Evolutionary conservation across 2,797 vertebrate species (phyloP), one percentile per base, ranked within the genome.

Genomic region (Pelochelys cantorii): DNA sequence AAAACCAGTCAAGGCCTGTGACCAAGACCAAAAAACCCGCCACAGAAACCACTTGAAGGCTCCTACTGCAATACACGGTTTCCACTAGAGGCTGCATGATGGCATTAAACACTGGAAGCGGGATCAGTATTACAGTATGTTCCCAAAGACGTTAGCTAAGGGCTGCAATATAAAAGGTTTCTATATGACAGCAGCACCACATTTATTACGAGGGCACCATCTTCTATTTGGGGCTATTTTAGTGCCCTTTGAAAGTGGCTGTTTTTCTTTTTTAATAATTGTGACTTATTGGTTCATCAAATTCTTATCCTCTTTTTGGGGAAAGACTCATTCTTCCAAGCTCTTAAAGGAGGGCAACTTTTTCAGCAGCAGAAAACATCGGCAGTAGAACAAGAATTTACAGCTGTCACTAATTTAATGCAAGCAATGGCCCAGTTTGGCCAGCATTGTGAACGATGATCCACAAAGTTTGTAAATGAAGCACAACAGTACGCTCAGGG

Each of bases 201-300:
- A 93, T 85, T 95, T 94, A 82, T 96, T 94, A 89, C 78, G 87
- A 94, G 79, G 56, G 80, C 53, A 80, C 55, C 90, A 86, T 71
- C 48, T 89, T 81, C 60, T 54, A 79, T 20, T 95, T 92, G 95
- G 90, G 22, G 31, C 71, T 37, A 31, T 90, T 95, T 95, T 87
- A 93, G 48, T 71, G 56, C 74, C 86, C 10, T 90, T 93, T 94
- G 87, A 94, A 95, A 87, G 85, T 90, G 82, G 77, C 15, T 3
- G 2, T 90, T 90, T 92, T 92, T 95, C 92, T 95, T 95, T 92
- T 84, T 90, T 54, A 95, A 95, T 88, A 93, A 79, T 37, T 3
- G 80, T 81, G 68, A 88, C 65, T 96, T 89, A 92, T 91, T 25
- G 90, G 91, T 29, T 97, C 87, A 88, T 91, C 93, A 81, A 5